phyloP scores from a whole-genome alignment of 2,888 invertebrate genomes.

The Pristionchus japonicus region DNA sequence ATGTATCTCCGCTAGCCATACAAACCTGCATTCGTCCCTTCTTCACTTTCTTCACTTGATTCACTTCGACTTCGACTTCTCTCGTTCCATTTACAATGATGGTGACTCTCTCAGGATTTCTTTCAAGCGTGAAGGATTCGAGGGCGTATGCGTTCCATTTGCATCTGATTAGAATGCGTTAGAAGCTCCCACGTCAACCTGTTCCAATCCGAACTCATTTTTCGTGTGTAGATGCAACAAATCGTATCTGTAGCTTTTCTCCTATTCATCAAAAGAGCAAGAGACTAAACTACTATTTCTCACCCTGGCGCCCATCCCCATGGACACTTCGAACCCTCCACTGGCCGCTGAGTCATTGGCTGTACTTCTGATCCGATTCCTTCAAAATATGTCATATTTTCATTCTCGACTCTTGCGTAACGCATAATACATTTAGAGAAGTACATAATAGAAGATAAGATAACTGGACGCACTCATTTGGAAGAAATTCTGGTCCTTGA shows the following conservation, averaged over 20 bases:
- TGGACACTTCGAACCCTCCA: neutral
- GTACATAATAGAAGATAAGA: no score
- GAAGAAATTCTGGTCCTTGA: constrained; percentile 8
- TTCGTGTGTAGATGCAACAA: no score
- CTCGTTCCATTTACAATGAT: constrained; percentile 3
- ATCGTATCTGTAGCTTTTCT: no score
- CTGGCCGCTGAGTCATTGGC: neutral
- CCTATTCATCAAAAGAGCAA: neutral
- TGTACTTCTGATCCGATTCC: neutral
- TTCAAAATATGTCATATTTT: neutral
- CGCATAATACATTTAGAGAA: no score
- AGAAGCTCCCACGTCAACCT: no score
- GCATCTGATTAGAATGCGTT: neutral
- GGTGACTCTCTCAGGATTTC: neutral
- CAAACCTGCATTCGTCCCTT: neutral
- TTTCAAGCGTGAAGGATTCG: neutral
- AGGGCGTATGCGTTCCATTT: constrained; percentile 29
- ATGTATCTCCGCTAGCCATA: neutral
- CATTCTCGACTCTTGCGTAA: no score
- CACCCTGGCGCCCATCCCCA: constrained; percentile 9
- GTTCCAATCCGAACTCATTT: no score
- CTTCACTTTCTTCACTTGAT: neutral
- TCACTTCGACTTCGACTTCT: neutral
- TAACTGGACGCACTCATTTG: neutral
- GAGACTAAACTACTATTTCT: no score